Base-by-base conservation (phyloP, 2,888 invertebrate species). In the Campaea margaritaria region DNA sequence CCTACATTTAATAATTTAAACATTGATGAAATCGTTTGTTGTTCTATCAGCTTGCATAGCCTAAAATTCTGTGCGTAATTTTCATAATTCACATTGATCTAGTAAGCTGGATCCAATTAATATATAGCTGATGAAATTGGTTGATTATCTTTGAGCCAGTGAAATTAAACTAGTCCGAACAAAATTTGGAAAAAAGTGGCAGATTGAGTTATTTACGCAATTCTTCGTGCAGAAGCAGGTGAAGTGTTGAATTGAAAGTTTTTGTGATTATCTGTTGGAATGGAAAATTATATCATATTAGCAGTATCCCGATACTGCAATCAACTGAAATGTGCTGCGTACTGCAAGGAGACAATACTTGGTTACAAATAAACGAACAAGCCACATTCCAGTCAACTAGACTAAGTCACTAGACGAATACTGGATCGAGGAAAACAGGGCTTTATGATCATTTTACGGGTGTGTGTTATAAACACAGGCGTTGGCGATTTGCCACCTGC, bases 401-500 rank as follows among this genome's bases (percentile, higher is more conserved):
- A 16, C 10, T 16, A 42, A 11, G 11, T 16, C 14, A 42, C 39
- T 3, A 4, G 12, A 43, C 0, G 5, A 8, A 14, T n/a, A 21
- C 39, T 45, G 50, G 42, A 41, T 34, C 41, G n/a, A 38, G 27
- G 14, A 36, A 13, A 44, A 47, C 12, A 50, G 43, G 36, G 13
- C 49, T 41, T 77, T 81, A 81, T 68, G 61, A 70, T 67, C 62
- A 69, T 69, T 79, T 78, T 83, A 83, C 79, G 73, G 79, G 75
- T 72, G 72, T 73, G 55, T 73, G 74, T 65, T 76, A 79, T 88
- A 87, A 84, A 87, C 86, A 87, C 51, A 83, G 67, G 65, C 46
- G 68, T 73, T 88, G 86, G 89, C 84, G 71, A 61, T 60, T 65
- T 69, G 85, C 86, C 88, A 89, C 80, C 82, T 83, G 82, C 59